Conservation (phyloP, 1,140 invertebrate genomes). For the Holotrichia oblita region DNA sequence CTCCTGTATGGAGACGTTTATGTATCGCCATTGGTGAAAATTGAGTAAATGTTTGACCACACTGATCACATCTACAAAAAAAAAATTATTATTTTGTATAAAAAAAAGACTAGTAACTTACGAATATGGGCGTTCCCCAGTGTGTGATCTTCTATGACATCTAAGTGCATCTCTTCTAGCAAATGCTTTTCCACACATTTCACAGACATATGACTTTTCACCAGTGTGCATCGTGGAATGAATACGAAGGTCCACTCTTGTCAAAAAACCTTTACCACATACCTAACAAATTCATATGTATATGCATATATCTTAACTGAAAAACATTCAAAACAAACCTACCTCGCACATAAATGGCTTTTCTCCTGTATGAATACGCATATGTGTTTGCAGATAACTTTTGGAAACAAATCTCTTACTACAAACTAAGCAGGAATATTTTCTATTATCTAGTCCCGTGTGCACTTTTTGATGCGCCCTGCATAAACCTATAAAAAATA, state of each 20-base stretch:
- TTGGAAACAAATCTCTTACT: slow-evolving; percentile 77
- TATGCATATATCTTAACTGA: too few species aligned
- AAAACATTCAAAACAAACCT: slow-evolving; percentile 56
- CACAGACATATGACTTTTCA: slow-evolving; percentile 75
- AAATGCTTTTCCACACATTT: slow-evolving; percentile 74
- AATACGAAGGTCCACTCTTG: slow-evolving; percentile 67
- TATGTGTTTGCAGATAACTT: slow-evolving; percentile 74
- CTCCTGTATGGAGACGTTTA: slow-evolving; percentile 77
- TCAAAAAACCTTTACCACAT: slow-evolving; percentile 74
- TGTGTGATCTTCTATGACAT: slow-evolving; percentile 74
- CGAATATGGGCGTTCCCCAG: slow-evolving; percentile 73
- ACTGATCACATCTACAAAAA: slow-evolving; percentile 66
- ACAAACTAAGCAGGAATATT: slow-evolving; percentile 80
- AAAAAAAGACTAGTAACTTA: slow-evolving; percentile 37
- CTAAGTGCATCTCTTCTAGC: slow-evolving; percentile 75
- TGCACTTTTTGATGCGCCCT: slow-evolving; percentile 59
- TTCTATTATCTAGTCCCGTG: slow-evolving; percentile 73
- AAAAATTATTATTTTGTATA: background rate
- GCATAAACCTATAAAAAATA: slow-evolving; percentile 54
- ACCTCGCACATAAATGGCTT: slow-evolving; percentile 74
- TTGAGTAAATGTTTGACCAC: slow-evolving; percentile 71
- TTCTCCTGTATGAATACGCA: slow-evolving; percentile 70
- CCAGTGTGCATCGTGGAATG: slow-evolving; percentile 76
- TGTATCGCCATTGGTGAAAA: slow-evolving; percentile 73
- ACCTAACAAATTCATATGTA: slow-evolving; percentile 55